phyloP scores from a whole-genome alignment of 2,888 invertebrate species.

The Papilio demoleus region DNA sequence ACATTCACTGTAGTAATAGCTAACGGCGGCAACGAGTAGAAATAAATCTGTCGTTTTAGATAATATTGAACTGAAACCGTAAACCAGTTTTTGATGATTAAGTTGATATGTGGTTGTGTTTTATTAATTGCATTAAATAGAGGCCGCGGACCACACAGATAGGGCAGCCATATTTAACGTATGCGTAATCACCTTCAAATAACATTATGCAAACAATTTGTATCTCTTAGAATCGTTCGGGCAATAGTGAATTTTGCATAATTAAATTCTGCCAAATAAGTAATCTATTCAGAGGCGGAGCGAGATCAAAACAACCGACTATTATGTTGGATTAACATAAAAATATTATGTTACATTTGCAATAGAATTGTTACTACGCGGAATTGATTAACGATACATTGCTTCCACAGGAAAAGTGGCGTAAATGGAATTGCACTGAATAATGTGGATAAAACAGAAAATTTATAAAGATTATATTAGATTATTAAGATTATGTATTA shows the following conservation, averaged over 20 bases:
- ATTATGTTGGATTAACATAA: conserved; percentile 43
- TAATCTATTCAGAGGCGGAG: conserved; percentile 24
- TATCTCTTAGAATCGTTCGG: conserved; percentile 34
- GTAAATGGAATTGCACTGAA: no score
- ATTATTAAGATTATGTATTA: no score
- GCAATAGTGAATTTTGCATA: conserved; percentile 43
- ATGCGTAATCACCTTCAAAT: conserved; percentile 62
- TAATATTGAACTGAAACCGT: conserved; percentile 40
- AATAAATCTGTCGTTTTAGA: conserved; percentile 13
- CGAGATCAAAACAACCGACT: conserved; percentile 46
- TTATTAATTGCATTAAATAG: conserved; percentile 48
- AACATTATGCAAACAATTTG: conserved; percentile 51
- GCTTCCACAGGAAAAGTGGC: no score
- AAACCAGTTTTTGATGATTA: conserved; percentile 37
- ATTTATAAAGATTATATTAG: no score
- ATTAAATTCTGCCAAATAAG: conserved; percentile 42
- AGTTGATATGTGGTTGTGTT: conserved; percentile 37
- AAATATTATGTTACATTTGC: conserved; percentile 26
- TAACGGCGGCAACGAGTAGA: not conserved
- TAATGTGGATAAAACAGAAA: no score
- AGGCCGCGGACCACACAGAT: conserved; percentile 48
- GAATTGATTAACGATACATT: not conserved
- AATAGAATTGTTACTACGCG: not conserved
- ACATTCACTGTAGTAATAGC: not conserved
- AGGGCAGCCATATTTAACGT: conserved; percentile 41